These are phyloP conservation scores for Platichthys flesus DNA, from an alignment of 2,113 vertebrate genomes.

Conservation along the genomic window DNA sequence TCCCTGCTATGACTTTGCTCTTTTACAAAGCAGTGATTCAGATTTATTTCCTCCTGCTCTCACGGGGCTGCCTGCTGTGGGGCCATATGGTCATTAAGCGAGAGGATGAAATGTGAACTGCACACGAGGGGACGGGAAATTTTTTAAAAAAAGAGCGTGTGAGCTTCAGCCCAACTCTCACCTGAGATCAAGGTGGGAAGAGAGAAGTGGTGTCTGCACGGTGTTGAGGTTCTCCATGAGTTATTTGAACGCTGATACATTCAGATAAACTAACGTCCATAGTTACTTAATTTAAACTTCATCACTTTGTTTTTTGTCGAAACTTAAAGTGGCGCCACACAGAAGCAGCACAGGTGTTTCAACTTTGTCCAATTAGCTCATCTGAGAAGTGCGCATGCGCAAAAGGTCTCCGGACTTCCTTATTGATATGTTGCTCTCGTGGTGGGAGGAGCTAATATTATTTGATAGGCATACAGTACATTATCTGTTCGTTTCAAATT, in stretches of 20 bases:
- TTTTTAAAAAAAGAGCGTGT: not conserved
- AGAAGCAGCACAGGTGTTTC: no score
- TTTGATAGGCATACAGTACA: no score
- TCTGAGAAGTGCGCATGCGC: no score
- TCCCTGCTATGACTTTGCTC: slow-evolving; percentile 44
- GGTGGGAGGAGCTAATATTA: no score
- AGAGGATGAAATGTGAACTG: slow-evolving; percentile 19
- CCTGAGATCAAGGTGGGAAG: not conserved
- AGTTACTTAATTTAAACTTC: not conserved
- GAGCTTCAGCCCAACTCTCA: slow-evolving; percentile 1
- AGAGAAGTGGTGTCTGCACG: not conserved
- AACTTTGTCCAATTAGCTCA: no score
- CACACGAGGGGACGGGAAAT: not conserved
- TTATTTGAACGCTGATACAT: no score
- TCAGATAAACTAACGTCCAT: not conserved
- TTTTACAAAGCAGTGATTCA: slow-evolving; percentile 57
- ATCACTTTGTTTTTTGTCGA: not conserved
- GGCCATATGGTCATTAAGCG: slow-evolving; percentile 72
- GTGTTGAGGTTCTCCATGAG: no score
- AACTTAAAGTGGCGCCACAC: not conserved
- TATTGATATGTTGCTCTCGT: no score
- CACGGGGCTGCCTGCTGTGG: slow-evolving; percentile 66
- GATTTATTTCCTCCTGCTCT: slow-evolving; percentile 41
- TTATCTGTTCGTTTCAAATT: no score
- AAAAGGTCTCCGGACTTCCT: no score